Conservation (phyloP, 2,888 invertebrate species). For the Pyralis farinalis region DNA sequence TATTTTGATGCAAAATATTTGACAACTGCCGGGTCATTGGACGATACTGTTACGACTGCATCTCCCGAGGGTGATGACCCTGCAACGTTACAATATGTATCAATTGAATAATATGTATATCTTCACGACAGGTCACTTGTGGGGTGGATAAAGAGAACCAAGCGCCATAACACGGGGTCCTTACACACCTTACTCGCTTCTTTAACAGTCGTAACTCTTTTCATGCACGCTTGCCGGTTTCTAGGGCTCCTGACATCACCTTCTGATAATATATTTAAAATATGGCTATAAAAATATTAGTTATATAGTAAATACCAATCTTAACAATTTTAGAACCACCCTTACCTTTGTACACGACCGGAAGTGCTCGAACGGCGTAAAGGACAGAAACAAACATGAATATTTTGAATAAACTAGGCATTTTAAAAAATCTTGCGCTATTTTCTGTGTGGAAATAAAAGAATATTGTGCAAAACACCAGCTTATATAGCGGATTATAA, state of each 20-base stretch:
- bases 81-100: too few relatives aligned
- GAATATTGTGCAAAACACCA: constrained; percentile 13
- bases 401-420: constrained; percentile 17
- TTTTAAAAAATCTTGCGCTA: constrained; percentile 7
- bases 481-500: constrained; percentile 20
- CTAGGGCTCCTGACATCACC: too few relatives aligned
- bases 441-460: constrained; percentile 15
- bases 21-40: constrained; percentile 46
- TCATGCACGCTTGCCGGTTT: too few relatives aligned
- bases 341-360: constrained; percentile 49
- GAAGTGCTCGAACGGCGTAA: constrained; percentile 26
- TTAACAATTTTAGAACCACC: neutral
- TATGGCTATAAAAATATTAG: neutral
- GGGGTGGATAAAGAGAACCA: too few relatives aligned
- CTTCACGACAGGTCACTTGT: too few relatives aligned
- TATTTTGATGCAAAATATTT: constrained; percentile 29
- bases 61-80: constrained; percentile 50
- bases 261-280: too few relatives aligned
- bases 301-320: too few relatives aligned
- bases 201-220: too few relatives aligned
- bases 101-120: too few relatives aligned
- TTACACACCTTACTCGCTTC: too few relatives aligned
- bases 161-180: too few relatives aligned
- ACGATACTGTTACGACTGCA: constrained; percentile 48
- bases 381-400: constrained; percentile 18